Evolutionary conservation across 1,140 invertebrate genomes (phyloP).

Genomic region (Spodoptera litura): DNA sequence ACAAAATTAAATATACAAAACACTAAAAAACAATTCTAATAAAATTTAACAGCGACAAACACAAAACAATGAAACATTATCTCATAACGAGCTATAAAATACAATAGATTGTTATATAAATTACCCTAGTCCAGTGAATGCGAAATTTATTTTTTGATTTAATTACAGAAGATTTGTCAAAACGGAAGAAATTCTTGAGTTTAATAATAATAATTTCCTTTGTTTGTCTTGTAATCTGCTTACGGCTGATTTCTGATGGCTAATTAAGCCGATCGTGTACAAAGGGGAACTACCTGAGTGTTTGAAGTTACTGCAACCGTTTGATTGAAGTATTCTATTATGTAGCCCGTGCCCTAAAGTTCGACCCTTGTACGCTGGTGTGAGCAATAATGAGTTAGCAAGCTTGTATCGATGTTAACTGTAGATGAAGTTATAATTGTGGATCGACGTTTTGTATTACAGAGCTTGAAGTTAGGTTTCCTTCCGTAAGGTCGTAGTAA

Average conservation of each 20-base stretch:
- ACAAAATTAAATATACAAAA: no score
- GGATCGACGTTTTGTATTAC: no score
- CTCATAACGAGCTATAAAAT: slow-evolving; percentile 10
- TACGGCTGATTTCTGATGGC: slow-evolving; percentile 32
- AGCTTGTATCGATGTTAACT: no score
- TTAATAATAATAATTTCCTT: slow-evolving; percentile 26
- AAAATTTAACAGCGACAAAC: background rate
- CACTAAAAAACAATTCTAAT: no score
- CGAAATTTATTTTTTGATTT: slow-evolving; percentile 38
- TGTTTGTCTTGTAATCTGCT: slow-evolving; percentile 46
- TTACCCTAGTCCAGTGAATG: slow-evolving; percentile 7
- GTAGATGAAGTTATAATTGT: no score
- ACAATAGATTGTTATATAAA: slow-evolving; percentile 43
- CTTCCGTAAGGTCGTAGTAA: no score
- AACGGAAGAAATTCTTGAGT: background rate
- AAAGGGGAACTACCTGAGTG: slow-evolving; percentile 13
- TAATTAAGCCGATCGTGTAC: slow-evolving; percentile 39
- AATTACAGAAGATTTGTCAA: slow-evolving; percentile 43
- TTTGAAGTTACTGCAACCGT: slow-evolving; percentile 18
- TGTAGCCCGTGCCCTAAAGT: background rate
- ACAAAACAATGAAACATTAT: slow-evolving; percentile 12
- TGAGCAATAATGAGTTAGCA: background rate
- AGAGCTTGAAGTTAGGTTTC: no score
- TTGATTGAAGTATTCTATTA: slow-evolving; percentile 29
- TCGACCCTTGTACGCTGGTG: background rate